phyloP scores from a whole-genome alignment of 2,797 vertebrate genomes.

The Pyrocephalus nanus region DNA sequence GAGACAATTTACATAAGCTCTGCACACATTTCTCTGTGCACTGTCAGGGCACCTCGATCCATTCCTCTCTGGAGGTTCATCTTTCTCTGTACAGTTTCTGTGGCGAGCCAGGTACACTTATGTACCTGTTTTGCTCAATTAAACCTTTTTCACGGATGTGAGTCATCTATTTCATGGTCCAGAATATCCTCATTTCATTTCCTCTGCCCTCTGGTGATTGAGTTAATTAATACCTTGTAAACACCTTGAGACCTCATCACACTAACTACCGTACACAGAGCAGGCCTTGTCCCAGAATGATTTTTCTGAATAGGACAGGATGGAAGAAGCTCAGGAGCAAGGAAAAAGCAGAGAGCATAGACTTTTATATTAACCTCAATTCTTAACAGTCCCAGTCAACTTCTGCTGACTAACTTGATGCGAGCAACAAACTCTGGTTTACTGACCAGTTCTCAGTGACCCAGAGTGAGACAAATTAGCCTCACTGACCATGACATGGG shows the following conservation, averaged over 20 bases:
- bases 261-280: background rate
- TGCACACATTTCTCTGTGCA: background rate
- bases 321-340: background rate
- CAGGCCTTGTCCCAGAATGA: background rate
- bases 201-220: conserved; percentile 40
- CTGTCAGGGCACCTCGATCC: background rate
- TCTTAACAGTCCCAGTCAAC: background rate
- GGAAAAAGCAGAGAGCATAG: background rate
- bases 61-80: background rate
- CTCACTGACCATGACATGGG: background rate
- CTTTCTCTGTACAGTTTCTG: background rate
- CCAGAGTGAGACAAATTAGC: background rate
- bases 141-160: conserved; percentile 9
- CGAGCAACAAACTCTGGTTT: background rate
- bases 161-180: conserved; percentile 50
- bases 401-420: background rate
- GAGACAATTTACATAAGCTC: background rate
- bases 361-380: background rate
- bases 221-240: conserved; percentile 56
- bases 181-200: conserved; percentile 39
- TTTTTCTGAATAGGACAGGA: background rate
- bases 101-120: background rate
- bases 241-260: background rate
- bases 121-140: conserved; percentile 52
- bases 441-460: background rate